A percentile compares a stretch with the other conserved stretches of the same genome.
phyloP scores from a whole-genome alignment of 2,888 invertebrate species.

The Lathronympha strigana region DNA sequence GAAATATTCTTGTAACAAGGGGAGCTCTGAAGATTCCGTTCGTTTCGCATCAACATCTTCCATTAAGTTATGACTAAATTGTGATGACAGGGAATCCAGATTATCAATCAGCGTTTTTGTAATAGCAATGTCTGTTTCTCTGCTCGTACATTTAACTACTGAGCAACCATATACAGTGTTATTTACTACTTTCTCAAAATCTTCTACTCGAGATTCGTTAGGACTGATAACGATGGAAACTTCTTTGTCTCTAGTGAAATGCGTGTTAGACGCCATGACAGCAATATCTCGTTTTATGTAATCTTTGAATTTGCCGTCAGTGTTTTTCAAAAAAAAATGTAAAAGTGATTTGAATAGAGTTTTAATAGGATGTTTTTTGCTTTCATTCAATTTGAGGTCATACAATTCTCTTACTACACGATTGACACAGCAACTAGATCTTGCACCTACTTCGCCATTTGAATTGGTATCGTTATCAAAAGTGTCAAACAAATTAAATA shows the following conservation, averaged over 20 bases:
- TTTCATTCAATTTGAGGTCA: conserved; percentile 52
- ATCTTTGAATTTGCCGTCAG: conserved; percentile 52
- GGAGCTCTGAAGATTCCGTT: conserved; percentile 61
- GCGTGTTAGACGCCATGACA: conserved; percentile 58
- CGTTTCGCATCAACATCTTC: conserved; percentile 51
- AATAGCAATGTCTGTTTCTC: conserved; percentile 67
- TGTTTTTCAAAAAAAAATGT: conserved; percentile 70
- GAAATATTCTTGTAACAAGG: conserved; percentile 66
- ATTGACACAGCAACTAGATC: conserved; percentile 57
- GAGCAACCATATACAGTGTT: conserved; percentile 71
- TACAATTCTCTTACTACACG: conserved; percentile 66
- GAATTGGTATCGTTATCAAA: conserved; percentile 40
- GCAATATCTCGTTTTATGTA: conserved; percentile 56
- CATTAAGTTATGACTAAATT: conserved; percentile 24
- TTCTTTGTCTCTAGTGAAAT: conserved; percentile 63
- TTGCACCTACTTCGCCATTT: conserved; percentile 15
- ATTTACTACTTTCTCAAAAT: conserved; percentile 68
- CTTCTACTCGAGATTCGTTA: conserved; percentile 57
- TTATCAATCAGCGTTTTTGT: conserved; percentile 65
- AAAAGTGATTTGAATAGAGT: conserved; percentile 65
- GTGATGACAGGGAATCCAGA: conserved; percentile 54
- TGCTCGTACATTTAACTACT: conserved; percentile 53
- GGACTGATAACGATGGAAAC: conserved; percentile 55
- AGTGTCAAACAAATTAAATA: conserved; percentile 59
- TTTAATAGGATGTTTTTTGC: conserved; percentile 62